Base-by-base conservation (phyloP, 1,140 invertebrate species). In the Stratiolaelaps scimitus region DNA sequence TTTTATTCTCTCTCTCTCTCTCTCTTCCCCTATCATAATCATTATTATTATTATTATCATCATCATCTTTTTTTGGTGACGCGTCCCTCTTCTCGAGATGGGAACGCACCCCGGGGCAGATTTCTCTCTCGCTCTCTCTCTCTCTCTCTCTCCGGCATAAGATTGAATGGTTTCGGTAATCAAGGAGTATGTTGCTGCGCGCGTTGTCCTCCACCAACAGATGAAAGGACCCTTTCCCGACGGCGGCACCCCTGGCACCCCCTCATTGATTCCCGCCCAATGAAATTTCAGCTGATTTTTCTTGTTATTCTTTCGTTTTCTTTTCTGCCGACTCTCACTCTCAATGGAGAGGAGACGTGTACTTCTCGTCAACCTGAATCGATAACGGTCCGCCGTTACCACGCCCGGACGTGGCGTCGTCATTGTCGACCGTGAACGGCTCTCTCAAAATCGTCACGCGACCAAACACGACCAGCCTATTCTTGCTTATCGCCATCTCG, bases 111-210 rank as follows among this genome's bases (percentile, higher is more conserved):
- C 26, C 26, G 26, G 28, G 53, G 53, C 26, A 60, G 26, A 60
- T 15, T 26, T 29, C 34, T 60, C 53, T n/a, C n/a, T n/a, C n/a
- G n/a, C n/a, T n/a, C n/a, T n/a, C n/a, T n/a, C n/a, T n/a, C n/a
- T n/a, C n/a, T n/a, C n/a, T n/a, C n/a, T n/a, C 47, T 26, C 13
- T 13, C 13, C 26, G 2, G 53, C 15, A 34, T 60, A 60, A 26
- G 53, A 29, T n/a, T n/a, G n/a, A n/a, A n/a, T n/a, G 15, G 34
- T 26, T 60, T 60, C 34, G 26, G 47, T 48, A 28, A 28, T 48
- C 47, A 28, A 60, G 53, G 53, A 60, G 53, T 60, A 34, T 60
- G 34, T 60, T 34, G 53, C 53, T 60, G 53, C 53, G 53, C 53
- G 53, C 53, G 53, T 34, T 26, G 26, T 13, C 26, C 34, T 60